Base-by-base conservation (phyloP, 2,113 vertebrate genomes). In the Limnothrissa miodon region DNA sequence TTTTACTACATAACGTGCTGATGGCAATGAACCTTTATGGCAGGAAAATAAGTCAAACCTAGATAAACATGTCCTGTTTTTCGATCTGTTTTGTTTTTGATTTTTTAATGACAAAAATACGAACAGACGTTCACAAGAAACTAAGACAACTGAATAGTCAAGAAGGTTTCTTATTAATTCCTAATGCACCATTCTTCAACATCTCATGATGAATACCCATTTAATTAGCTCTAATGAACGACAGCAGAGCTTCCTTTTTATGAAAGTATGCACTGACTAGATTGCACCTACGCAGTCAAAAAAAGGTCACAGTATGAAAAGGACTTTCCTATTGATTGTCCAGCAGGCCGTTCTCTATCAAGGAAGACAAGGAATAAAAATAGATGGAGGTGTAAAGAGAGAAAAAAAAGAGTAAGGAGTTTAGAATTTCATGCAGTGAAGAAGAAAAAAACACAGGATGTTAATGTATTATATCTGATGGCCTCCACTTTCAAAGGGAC, bases 401-500 rank as follows among this genome's bases (percentile, higher is more conserved):
- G 78, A 86, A 78, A 59, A 45, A n/a, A 62, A 81, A 78, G 80
- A 15, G 33, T 29, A 78, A 17, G 45, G 45, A 81, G 84, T 17
- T 36, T 11, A 33, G 66, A 74, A 36, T 17, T 82, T 83, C 74
- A 88, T 78, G 83, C 33, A 78, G 46, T 81, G 51, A 84, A 33
- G 79, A 85, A 70, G 74, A 85, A 79, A 85, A 70, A 79, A 85
- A 79, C 82, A 83, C 85, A 85, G 86, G 85, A 51, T 86, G 78
- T 83, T 88, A 87, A 86, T 87, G 83, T 85, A 88, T 85, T 79
- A 84, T 87, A 81, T 15, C 86, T 83, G 81, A 83, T 87, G 82
- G 84, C 84, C 23, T 85, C 81, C 83, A 85, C 85, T 90, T 90
- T 88, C 87, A 87, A 88, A 88, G 86, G 82, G 89, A 81, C 85